Conservation (phyloP, 2,797 vertebrate genomes). For the Falco concolor region DNA sequence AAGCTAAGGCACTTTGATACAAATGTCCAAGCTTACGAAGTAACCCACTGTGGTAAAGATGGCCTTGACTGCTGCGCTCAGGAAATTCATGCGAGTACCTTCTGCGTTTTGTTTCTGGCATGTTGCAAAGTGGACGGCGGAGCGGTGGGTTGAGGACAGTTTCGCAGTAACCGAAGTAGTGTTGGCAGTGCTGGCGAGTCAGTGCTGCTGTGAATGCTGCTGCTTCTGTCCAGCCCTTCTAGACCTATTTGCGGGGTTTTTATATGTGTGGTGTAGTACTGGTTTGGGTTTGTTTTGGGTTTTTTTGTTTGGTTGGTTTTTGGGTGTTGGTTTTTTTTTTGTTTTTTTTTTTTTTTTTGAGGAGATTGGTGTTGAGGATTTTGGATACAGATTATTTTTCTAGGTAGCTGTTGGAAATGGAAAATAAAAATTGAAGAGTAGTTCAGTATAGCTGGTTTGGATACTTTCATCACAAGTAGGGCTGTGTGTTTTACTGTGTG, state of each 20-base stretch:
- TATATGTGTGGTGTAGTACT: not conserved
- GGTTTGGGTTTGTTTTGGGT: not conserved
- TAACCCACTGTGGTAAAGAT: not conserved
- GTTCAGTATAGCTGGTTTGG: not conserved
- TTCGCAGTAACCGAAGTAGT: not conserved
- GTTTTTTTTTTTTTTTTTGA: not conserved
- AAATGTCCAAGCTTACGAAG: not conserved
- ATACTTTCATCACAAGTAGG: not conserved
- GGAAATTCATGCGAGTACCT: not conserved
- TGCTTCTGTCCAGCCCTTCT: not conserved
- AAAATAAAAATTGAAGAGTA: not conserved
- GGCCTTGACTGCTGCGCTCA: not conserved
- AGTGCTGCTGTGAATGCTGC: not conserved
- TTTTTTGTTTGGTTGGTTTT: not conserved
- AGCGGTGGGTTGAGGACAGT: not conserved
- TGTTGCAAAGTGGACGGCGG: not conserved
- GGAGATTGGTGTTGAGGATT: not conserved
- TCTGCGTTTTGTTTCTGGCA: not conserved
- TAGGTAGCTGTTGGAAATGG: not conserved
- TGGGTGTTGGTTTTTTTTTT: not conserved
- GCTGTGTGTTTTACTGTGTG: not conserved
- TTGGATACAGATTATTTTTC: not conserved
- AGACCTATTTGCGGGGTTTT: not conserved
- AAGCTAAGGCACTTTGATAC: not conserved
- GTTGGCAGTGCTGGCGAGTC: not conserved